Base-by-base conservation (phyloP, 2,797 vertebrate genomes). In the Bucorvus abyssinicus region DNA sequence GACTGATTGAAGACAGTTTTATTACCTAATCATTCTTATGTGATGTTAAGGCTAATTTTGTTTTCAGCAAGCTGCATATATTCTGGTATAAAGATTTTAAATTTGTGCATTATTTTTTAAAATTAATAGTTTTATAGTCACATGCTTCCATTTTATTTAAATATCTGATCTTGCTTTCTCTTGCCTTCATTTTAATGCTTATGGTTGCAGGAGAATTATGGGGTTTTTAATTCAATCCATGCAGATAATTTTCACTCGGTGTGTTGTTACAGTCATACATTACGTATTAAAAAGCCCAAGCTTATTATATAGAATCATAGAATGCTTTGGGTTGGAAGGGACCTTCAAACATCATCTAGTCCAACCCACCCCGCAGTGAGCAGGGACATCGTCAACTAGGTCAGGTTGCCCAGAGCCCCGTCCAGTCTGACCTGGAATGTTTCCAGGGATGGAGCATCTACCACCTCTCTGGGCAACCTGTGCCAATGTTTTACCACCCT, bases 1-100 rank as follows among this genome's bases (percentile, higher is more conserved):
- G 67, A 92, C 42, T 80, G 19, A 93, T 83, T 86, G 36, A 95
- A 94, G 80, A 75, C 57, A 69, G n/a, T 75, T 70, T 59, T 36
- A 67, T 65, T 91, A 74, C 23, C 22, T 56, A 73, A 79, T 42
- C 84, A 44, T 60, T 91, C 42, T 80, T 80, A 82, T 34, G 61
- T 87, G 90, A 80, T 77, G 29, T 64, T 73, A 70, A 65, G 44
- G 53, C 24, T 45, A 79, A 79, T 32, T 56, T 23, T 68, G 57
- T 36, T 73, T 74, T 89, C 74, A 84, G 69, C 49, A 96, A 94
- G 65, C 52, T 69, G 29, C 45, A 88, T 92, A 77, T 80, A 83
- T 52, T 84, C 74, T 81, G 29, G 49, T 93, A 87, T 34, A 42
- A 8, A 45, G 29, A 90, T 84, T 94, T 96, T 73, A 68, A 90